Base-by-base conservation (phyloP, 2,797 vertebrate genomes). In the Alectoris magna region DNA sequence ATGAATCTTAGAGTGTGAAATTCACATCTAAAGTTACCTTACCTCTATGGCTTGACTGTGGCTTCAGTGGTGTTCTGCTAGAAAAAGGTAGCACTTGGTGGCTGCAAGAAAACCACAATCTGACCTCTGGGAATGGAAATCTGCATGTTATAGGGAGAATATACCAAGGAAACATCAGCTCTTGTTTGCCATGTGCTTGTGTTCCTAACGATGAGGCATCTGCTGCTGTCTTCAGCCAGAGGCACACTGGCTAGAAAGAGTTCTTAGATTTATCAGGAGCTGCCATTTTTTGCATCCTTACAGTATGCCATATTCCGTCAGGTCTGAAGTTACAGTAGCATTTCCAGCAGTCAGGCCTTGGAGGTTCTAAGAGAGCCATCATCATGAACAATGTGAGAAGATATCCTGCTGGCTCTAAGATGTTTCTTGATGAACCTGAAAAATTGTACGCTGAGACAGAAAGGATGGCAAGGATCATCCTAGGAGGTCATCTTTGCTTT, bases 401-500 rank as follows among this genome's bases (percentile, higher is more conserved):
- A 87, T 4, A 60, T 56, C n/a, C 75, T 31, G 24, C 36, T 73
- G 68, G 29, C 62, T 91, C 88, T 78, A 67, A 84, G 82, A 86
- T 2, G 10, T 55, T 34, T 12, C 44, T 80, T 87, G 26, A 49
- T 60, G 79, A 86, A 66, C 67, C 23, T 81, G 51, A 81, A 80
- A 80, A 49, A 51, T 69, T 81, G 86, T 80, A 75, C 4, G 63
- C 59, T 75, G 92, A 88, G 71, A 51, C 17, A 86, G 70, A 39
- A 81, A 84, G 63, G n/a, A 75, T 48, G 67, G 76, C 70, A 81
- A 86, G 43, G 70, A 83, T 39, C 82, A 91, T 36, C 76, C 79
- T 46, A 66, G 43, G 76, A 89, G 76, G 92, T 86, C 76, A 51
- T 82, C 60, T 31, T 26, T 64, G 70, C 66, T 91, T 94, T 76